These are phyloP conservation scores for Lophius piscatorius DNA, from an alignment of 2,113 vertebrate species.

Conservation along the genomic window DNA sequence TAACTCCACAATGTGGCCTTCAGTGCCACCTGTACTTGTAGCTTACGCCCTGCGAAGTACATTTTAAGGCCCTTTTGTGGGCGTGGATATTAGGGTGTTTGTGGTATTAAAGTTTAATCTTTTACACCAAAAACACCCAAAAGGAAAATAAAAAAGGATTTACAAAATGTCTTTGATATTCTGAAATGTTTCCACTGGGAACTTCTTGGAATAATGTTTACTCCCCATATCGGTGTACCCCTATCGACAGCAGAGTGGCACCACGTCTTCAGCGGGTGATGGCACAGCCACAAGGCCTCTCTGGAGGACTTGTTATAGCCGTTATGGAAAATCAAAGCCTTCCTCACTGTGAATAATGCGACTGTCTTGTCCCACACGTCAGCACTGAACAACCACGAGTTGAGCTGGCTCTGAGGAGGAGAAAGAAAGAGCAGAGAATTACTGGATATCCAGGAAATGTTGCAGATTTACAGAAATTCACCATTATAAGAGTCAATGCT, in stretches of 20 bases:
- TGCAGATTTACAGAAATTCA: no score
- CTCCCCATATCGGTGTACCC: not conserved
- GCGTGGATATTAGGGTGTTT: constrained; percentile 33
- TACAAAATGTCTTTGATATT: not conserved
- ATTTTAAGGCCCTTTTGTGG: constrained; percentile 23
- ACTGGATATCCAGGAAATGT: no score
- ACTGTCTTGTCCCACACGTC: constrained; percentile 78
- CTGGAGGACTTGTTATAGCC: constrained; percentile 77
- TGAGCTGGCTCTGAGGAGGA: constrained; percentile 55
- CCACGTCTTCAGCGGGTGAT: constrained; percentile 65
- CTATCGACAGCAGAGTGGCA: constrained; percentile 65
- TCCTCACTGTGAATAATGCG: constrained; percentile 76
- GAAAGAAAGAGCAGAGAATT: no score
- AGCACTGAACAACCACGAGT: constrained; percentile 47
- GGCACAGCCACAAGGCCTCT: constrained; percentile 75
- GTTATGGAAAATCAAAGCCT: constrained; percentile 67
- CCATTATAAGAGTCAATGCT: no score
- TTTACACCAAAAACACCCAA: no score
- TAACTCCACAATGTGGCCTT: constrained; percentile 26
- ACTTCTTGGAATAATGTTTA: not conserved
- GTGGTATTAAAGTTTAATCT: not conserved
- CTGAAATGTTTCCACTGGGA: constrained; percentile 1
- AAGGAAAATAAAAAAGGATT: not conserved
- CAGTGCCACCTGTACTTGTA: no score
- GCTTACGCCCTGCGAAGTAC: constrained; percentile 50